Evolutionary conservation across 2,888 invertebrate genomes (phyloP), one percentile per base, ranked within the genome.

Genomic region (Lasioglossum lativentre): DNA sequence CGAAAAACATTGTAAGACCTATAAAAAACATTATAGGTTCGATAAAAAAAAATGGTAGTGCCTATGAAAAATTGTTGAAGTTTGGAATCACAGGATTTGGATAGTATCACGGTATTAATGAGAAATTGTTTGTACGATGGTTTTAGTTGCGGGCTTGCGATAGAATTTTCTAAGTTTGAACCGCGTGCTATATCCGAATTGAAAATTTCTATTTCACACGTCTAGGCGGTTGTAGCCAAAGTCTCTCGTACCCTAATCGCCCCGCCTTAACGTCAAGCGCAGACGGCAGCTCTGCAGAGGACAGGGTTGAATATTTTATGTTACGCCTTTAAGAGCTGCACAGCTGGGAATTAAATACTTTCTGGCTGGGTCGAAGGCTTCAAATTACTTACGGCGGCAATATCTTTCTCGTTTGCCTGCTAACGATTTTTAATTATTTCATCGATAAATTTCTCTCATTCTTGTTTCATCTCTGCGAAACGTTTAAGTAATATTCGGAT

Each of bases 281-380:
- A 89, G 82, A 80, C 78, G 80, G 78, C 78, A 81, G 52, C 80
- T 63, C 89, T 87, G 89, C 70, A 75, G 83, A 86, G 83, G 84
- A 86, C 89, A 87, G 82, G 80, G 75, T 83, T 90, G 90, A 90
- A 90, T 89, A 88, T 86, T 90, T 90, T 83, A 90, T 84, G 87
- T 81, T 74, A 75, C 82, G 78, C 82, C 88, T 89, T n/a, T 88
- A 81, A 88, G 85, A 78, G 83, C 83, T 75, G 59, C 80, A 23
- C 71, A 40, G 75, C 66, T 40, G 63, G 83, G 74, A 79, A 89
- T 89, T 83, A 82, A 84, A 89, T 88, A 85, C 82, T 86, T 81
- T 84, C 73, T 70, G 27, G n/a, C 30, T 59, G 56, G 56, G 63
- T 85, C 80, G 85, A 77, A 78, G 63, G 70, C 56, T 70, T 63